phyloP scores from a whole-genome alignment of 2,888 invertebrate species.

The Archips xylosteana region DNA sequence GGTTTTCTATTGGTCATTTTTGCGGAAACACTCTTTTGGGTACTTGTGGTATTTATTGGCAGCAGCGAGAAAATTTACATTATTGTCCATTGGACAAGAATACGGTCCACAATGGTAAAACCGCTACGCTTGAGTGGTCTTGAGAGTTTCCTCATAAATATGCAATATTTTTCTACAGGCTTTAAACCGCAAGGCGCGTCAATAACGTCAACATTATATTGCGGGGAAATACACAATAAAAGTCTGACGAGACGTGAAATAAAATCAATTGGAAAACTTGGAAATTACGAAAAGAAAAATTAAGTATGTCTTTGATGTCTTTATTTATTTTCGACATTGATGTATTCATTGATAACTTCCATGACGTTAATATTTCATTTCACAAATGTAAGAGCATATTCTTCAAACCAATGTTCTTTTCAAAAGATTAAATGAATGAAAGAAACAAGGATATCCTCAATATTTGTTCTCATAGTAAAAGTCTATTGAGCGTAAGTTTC shows the following conservation, averaged over 20 bases:
- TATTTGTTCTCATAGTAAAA: conserved; percentile 18
- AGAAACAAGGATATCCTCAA: conserved; percentile 11
- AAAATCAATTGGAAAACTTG: conserved; percentile 1
- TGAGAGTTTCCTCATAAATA: conserved; percentile 32
- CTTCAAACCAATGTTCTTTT: not conserved
- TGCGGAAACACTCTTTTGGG: not conserved
- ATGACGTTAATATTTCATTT: conserved; percentile 8
- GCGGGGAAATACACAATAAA: conserved; percentile 5
- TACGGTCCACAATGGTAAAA: conserved; percentile 19
- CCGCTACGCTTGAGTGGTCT: conserved; percentile 21
- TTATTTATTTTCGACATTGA: not conserved
- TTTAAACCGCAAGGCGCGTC: conserved; percentile 17
- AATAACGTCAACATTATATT: conserved; percentile 24
- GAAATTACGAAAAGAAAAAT: not conserved
- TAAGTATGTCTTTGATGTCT: conserved; percentile 1
- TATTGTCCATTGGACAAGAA: conserved; percentile 15
- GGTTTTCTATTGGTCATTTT: not conserved
- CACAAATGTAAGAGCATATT: not conserved
- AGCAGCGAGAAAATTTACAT: not conserved
- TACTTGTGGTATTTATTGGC: conserved; percentile 4
- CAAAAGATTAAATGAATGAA: conserved; percentile 6
- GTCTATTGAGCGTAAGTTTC: conserved; percentile 11
- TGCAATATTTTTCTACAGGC: conserved; percentile 24
- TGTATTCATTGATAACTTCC: not conserved
- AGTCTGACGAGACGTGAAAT: not conserved